A percentile compares a stretch with the other conserved stretches of the same genome.
phyloP scores from a whole-genome alignment of 2,888 invertebrate species.

The Hypomecis atomaria region DNA sequence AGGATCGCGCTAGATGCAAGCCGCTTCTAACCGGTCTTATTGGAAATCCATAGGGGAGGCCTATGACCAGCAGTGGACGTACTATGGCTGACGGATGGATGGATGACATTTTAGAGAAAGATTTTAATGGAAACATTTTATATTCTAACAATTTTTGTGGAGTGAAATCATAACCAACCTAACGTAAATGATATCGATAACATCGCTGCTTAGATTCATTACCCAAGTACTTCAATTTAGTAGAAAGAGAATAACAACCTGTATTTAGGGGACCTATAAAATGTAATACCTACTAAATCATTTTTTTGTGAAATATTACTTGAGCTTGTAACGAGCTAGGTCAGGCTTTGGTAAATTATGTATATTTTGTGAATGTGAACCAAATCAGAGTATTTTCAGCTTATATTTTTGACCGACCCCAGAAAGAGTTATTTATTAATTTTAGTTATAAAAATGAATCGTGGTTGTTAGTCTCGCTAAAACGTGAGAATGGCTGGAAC shows the following conservation, averaged over 20 bases:
- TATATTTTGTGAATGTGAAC: not conserved
- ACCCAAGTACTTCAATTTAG: slow-evolving; percentile 15
- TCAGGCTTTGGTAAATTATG: not conserved
- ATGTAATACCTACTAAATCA: slow-evolving; percentile 1
- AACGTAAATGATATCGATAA: slow-evolving; percentile 19
- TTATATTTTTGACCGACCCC: not conserved
- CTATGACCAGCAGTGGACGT: too few species aligned
- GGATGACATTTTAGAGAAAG: too few species aligned
- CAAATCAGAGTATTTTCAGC: not conserved
- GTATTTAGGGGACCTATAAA: slow-evolving; percentile 11
- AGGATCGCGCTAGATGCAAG: too few species aligned
- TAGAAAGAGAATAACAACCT: slow-evolving; percentile 17
- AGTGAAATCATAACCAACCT: not conserved
- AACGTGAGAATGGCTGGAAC: too few species aligned
- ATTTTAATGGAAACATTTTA: not conserved
- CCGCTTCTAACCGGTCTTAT: too few species aligned
- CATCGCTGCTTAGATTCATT: slow-evolving; percentile 17
- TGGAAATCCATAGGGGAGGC: too few species aligned
- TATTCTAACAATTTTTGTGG: not conserved
- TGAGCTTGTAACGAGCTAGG: not conserved
- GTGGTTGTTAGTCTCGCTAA: too few species aligned
- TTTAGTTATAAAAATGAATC: too few species aligned
- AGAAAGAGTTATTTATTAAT: too few species aligned
- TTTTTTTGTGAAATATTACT: slow-evolving; percentile 1
- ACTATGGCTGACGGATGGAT: too few species aligned